These are phyloP conservation scores for Aplodontia rufa DNA, from an alignment of 2,113 vertebrate species.

Conservation along the genomic window DNA sequence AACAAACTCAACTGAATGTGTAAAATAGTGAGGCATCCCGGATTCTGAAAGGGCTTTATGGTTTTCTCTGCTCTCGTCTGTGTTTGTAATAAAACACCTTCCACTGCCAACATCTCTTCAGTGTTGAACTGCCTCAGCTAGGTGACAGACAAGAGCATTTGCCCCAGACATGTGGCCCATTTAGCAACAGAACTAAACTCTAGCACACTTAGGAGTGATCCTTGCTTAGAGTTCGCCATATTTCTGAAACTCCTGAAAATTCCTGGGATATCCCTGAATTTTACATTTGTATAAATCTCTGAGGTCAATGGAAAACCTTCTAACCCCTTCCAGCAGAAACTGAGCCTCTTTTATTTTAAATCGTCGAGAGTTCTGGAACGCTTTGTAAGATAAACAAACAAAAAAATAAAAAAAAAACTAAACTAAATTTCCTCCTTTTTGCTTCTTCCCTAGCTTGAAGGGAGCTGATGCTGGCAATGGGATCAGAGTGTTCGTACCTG, in stretches of 20 bases:
- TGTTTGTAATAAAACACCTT: neutral
- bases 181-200: too few species aligned
- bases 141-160: neutral
- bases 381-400: neutral
- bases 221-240: neutral
- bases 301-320: neutral
- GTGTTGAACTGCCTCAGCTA: neutral
- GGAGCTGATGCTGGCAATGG: conserved; percentile 96
- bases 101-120: neutral
- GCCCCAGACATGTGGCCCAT: neutral
- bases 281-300: neutral
- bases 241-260: neutral
- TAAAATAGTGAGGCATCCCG: neutral
- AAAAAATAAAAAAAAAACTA: neutral
- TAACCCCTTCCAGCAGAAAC: neutral
- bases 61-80: neutral
- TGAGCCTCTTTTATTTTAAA: neutral
- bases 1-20: neutral
- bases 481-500: conserved; percentile 95
- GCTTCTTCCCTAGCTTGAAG: conserved; percentile 88
- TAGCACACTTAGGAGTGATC: neutral
- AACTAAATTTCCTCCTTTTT: neutral
- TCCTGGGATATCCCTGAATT: neutral
- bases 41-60: neutral
- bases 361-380: neutral